Base-by-base conservation (phyloP, 1,140 invertebrate species). In the Macrocentrus cingulum region DNA sequence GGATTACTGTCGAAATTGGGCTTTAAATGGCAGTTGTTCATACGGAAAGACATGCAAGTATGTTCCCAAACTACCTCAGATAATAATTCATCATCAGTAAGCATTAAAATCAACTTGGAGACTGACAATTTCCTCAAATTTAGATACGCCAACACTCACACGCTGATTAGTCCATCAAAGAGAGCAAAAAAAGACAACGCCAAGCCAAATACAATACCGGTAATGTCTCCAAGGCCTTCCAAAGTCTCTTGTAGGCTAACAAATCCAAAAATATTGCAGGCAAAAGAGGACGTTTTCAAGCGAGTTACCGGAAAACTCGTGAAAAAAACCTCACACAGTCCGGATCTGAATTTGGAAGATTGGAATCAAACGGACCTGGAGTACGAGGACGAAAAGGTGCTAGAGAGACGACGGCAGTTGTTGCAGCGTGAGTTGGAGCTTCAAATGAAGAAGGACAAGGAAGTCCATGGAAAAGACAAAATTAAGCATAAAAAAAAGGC, bases 291-390 rank as follows among this genome's bases (percentile, higher is more conserved):
- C 76, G 77, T 77, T 25, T 86, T 85, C 68, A 88, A 83, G 72
- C 79, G 85, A 62, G 68, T 86, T 15, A 86, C 84, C 65, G 84
- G 85, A 34, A 83, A 85, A 64, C 83, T 87, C 56, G 84, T 85
- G 65, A 86, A 85, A 59, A 83, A 83, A 62, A 78, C 83, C 32
- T 83, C 83, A 22, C 81, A 84, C 48, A 86, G 84, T 68, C 83
- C 84, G 20, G 86, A 87, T 59, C 81, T 84, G 61, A 86, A 88
- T 67, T 85, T 87, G 74, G 87, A 89, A 68, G 85, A 85, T 68
- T 90, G 88, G 87, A 87, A 89, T 72, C 87, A 89, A 77, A 88
- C 85, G 64, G 85, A 88, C 75, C 76, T 91, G 67, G 91, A 91
- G 71, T 90, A 90, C 81, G 90, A 89, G 60, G 89, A 92, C 79